Evolutionary conservation across 2,888 invertebrate genomes (phyloP), one percentile per base, ranked within the genome.

Genomic region (Drosophila meridionalis): DNA sequence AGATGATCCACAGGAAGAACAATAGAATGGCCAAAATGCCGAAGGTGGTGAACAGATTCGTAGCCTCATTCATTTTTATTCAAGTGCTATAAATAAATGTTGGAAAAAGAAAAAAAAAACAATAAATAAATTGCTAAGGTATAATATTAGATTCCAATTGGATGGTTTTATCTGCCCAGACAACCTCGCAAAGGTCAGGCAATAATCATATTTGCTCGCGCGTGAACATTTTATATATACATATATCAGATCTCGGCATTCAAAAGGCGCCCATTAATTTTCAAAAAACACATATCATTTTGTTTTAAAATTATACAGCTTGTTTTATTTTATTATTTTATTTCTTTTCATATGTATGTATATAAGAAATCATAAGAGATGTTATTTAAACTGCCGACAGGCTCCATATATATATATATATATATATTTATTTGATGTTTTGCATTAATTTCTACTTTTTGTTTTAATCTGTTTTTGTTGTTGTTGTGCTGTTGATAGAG

Each of bases 11-110:
- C 60, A 96, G 94, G 66, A 95, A 94, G 86, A 95, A 94, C 64
- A 96, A 93, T 47, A 96, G 94, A 50, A 95, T 93, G 84, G 96
- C 94, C 92, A 96, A 93, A 92, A 96, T 96, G 86, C 95, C 93
- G 91, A 96, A 96, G 81, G 96, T 96, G 90, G 95, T 95, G 89
- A 96, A 94, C 78, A 96, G 94, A 92, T 94, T 96, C 76, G 94
- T 94, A 71, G 95, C 95, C 94, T 96, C 96, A 86, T 82, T 90
- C 92, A 93, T 93, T 58, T 87, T 92, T 72, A 43, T 48, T 78
- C 52, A 50, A 53, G 56, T 55, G 45, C 83, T 83, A 65, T 42
- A 75, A 74, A 71, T 69, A 66, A 55, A 66, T 12, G 11, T 38
- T 47, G 34, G 9, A 11, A 36, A 36, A n/a, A 6, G 42, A 6